Evolutionary conservation across 2,888 invertebrate genomes (phyloP).

Genomic region (Rhabditoides inermis): DNA sequence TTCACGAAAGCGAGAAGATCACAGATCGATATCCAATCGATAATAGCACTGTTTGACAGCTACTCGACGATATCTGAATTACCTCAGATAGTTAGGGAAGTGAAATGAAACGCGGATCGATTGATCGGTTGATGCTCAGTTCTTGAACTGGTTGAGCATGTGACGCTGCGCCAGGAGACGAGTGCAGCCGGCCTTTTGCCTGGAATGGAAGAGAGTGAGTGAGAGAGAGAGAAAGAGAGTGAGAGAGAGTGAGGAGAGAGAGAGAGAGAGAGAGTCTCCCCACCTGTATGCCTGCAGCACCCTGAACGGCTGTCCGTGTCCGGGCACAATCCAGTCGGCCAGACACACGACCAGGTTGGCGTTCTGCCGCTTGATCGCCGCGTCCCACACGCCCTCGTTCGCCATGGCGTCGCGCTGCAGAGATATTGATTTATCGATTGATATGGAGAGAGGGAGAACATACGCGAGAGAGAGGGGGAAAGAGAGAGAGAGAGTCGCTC

Average conservation of each 20-base stretch:
- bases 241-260: too few species aligned
- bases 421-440: neutral
- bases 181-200: conserved; percentile 46
- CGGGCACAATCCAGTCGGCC: conserved; percentile 51
- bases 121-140: too few species aligned
- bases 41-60: too few species aligned
- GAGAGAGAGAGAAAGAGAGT: too few species aligned
- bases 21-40: too few species aligned
- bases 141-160: conserved; percentile 26
- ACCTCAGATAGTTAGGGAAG: too few species aligned
- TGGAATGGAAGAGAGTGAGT: conserved; percentile 7
- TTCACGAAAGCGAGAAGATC: too few species aligned
- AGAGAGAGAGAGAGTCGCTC: too few species aligned
- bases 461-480: neutral
- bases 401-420: conserved; percentile 37
- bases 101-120: too few species aligned
- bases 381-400: conserved; percentile 48
- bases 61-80: too few species aligned
- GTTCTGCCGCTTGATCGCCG: conserved; percentile 49
- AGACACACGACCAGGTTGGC: conserved; percentile 49
- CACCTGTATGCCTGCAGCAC: conserved; percentile 44
- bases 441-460: neutral
- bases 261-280: neutral
- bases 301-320: conserved; percentile 48
- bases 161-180: conserved; percentile 40